Evolutionary conservation across 2,888 invertebrate genomes (phyloP), one percentile per base, ranked within the genome.

Genomic region (Sarcophaga variegata): DNA sequence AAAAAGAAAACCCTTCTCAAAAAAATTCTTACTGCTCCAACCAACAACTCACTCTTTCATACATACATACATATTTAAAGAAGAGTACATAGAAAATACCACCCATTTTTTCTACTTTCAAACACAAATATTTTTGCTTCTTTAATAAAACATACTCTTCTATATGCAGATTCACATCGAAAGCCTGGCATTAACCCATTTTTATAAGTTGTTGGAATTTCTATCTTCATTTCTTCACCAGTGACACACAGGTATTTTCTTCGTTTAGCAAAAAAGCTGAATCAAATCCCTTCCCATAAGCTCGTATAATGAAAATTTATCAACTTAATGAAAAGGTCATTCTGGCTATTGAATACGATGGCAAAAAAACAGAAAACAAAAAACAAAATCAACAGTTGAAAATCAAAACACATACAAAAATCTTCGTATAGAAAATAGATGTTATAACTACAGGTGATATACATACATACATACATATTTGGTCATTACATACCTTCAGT

Each of bases 181-280:
- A 74, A 77, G 72, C 63, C 78, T 60, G 78, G 59, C 81, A 81
- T 83, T 83, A 66, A 75, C 59, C 83, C 54, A 86, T 70, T 83
- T 66, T 83, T 74, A 81, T 60, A 83, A 69, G 77, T 59, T 69
- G 25, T 64, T 47, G 74, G 54, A 81, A 64, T 86, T 80, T 70
- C 66, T 64, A 47, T 25, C 75, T 60, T 70, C 64, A 54, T 54
- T 60, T 1, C 63, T 76, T 70, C 37, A 59, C 20, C 4, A 70
- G 60, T 76, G 71, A 49, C 67, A 76, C 72, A 45, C 59, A 79
- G 67, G 47, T 66, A 80, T 72, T 83, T 71, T 47, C 20, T 22
- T 71, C 17, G 67, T 20, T n/a, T 66, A 49, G 11, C 14, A 14
- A 14, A 20, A 72, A 47, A 60, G 25, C 72, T 63, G 67, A 72